Conservation (phyloP, 1,140 invertebrate genomes). For the Diprion similis region DNA sequence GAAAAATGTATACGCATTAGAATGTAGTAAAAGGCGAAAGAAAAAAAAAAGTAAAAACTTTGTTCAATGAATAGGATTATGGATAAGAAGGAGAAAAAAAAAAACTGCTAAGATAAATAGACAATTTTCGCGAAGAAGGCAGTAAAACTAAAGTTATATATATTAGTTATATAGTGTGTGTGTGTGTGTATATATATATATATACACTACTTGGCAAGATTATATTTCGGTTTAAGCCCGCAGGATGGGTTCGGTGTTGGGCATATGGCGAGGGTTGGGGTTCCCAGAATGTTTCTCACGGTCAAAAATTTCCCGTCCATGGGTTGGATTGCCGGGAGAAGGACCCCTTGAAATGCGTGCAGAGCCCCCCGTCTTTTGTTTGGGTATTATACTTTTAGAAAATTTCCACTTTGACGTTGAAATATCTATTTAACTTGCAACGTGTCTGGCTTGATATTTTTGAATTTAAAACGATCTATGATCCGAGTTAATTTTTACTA, state of each 20-base stretch:
- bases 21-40: too few relatives aligned
- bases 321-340: background rate
- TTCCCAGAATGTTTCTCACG: conserved; percentile 61
- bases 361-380: conserved; percentile 11
- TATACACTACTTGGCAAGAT: background rate
- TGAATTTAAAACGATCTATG: background rate
- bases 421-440: background rate
- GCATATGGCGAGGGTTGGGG: conserved; percentile 55
- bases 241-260: conserved; percentile 52
- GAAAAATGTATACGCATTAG: too few relatives aligned
- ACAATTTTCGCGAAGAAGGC: too few relatives aligned
- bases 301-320: conserved; percentile 57
- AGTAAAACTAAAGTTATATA: too few relatives aligned
- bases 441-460: background rate
- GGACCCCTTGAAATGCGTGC: background rate
- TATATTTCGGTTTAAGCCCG: conserved; percentile 19
- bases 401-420: background rate
- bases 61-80: too few relatives aligned
- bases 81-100: too few relatives aligned
- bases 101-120: too few relatives aligned
- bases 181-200: too few relatives aligned
- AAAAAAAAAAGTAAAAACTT: too few relatives aligned
- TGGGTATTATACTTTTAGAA: background rate
- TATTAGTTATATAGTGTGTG: too few relatives aligned
- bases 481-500: background rate